Base-by-base conservation (phyloP, 2,113 vertebrate species). In the Vidua macroura region DNA sequence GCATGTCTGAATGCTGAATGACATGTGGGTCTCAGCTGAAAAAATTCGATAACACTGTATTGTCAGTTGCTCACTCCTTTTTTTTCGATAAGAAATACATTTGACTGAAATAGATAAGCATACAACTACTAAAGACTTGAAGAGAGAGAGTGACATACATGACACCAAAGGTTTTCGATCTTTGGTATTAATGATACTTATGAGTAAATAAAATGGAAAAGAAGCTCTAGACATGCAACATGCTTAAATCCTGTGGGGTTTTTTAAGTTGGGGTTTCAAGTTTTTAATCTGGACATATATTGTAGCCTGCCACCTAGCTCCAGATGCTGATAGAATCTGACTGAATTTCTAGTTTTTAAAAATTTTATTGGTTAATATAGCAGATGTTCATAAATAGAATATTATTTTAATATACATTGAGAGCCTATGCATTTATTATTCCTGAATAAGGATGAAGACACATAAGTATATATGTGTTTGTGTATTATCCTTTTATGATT, bases 31-130 rank as follows among this genome's bases (percentile, higher is more conserved):
- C 98, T 98, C 98, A 98, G 99, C 99, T 99, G 99, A 99, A 98
- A 98, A 99, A 98, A 98, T 99, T 99, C 98, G 99, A 99, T 99
- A 99, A 99, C 98, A 97, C 98, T 97, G 98, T 98, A 99, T 99
- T 99, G 99, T 99, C 98, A 98, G 97, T 98, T 97, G 97, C 98
- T 98, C 97, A 96, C 98, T 98, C 97, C 97, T 96, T 98, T 95
- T 92, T 86, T 97, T 96, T 90, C 51, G 98, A 99, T 99, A 99
- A 99, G 99, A 99, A 99, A 99, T 99, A 99, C 99, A 99, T 99
- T 99, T 98, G 99, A 99, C 98, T 99, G 98, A 98, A 98, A 98
- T 98, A 98, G 99, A 99, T 99, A 99, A 99, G 98, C 96, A 98
- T 97, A 91, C 97, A 98, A 98, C 98, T 98, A 98, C 98, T 98